These are phyloP conservation scores for Sminthurides aquaticus DNA, from an alignment of 2,888 invertebrate species.

Conservation along the genomic window DNA sequence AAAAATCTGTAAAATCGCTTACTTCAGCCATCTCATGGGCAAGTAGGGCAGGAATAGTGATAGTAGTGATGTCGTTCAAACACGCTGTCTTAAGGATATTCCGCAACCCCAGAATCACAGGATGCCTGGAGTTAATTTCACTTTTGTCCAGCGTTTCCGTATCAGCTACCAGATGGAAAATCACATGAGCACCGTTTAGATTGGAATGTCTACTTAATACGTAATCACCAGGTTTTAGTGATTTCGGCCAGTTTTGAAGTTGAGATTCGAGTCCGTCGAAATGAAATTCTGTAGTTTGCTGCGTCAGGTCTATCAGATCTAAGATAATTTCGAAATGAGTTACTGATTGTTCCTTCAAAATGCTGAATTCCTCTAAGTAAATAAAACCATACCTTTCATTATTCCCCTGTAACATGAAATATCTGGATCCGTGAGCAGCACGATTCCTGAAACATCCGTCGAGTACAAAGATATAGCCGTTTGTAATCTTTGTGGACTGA, in stretches of 20 bases:
- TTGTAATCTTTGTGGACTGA: conserved; percentile 69
- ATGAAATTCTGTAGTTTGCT: conserved; percentile 87
- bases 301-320: conserved; percentile 65
- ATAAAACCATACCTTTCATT: conserved; percentile 52
- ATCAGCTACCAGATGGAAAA: conserved; percentile 86
- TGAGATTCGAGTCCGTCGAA: conserved; percentile 81
- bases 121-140: conserved; percentile 93
- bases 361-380: background rate
- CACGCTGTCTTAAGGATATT: conserved; percentile 94
- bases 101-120: conserved; percentile 84
- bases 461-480: conserved; percentile 91
- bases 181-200: conserved; percentile 85
- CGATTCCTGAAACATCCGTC: conserved; percentile 76
- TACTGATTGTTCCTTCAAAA: background rate
- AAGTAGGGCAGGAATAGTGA: conserved; percentile 86
- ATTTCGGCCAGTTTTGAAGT: conserved; percentile 52
- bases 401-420: conserved; percentile 59
- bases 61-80: conserved; percentile 82
- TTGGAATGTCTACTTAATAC: conserved; percentile 85
- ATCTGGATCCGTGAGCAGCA: conserved; percentile 67
- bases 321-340: conserved; percentile 32
- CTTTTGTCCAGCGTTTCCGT: conserved; percentile 37
- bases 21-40: conserved; percentile 92
- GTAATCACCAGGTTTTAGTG: conserved; percentile 62
- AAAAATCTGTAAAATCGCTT: conserved; percentile 39